These are phyloP conservation scores for Dendrocincla tyrannina DNA, from an alignment of 2,797 vertebrate genomes.

Conservation along the genomic window DNA sequence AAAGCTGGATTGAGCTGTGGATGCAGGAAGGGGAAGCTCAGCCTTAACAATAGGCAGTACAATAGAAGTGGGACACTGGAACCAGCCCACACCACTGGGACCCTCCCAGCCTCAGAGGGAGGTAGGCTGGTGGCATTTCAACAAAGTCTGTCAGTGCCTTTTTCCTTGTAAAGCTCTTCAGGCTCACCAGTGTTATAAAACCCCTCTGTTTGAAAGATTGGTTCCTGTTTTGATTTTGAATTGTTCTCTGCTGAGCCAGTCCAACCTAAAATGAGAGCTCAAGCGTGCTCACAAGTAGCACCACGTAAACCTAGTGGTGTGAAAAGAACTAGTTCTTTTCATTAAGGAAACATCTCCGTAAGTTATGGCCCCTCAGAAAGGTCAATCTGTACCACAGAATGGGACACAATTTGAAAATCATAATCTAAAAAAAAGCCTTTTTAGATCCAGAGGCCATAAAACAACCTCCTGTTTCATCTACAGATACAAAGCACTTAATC, in stretches of 20 bases:
- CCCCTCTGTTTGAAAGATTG: not conserved
- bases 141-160: not conserved
- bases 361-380: not conserved
- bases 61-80: not conserved
- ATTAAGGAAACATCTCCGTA: not conserved
- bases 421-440: not conserved
- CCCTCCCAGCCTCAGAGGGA: not conserved
- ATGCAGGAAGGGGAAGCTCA: not conserved
- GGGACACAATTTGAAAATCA: not conserved
- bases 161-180: not conserved
- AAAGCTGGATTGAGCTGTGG: not conserved
- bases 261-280: not conserved
- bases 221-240: not conserved
- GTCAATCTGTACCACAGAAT: not conserved
- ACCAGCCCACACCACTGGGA: not conserved
- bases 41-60: not conserved
- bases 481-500: not conserved
- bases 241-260: not conserved
- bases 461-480: accelerated
- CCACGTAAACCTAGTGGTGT: too few species aligned
- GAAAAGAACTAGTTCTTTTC: not conserved
- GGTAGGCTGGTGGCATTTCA: not conserved
- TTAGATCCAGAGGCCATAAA: not conserved
- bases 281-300: not conserved
- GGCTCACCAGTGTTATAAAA: not conserved